These are phyloP conservation scores for Parnassius apollo DNA, from an alignment of 2,888 invertebrate genomes.

Conservation along the genomic window DNA sequence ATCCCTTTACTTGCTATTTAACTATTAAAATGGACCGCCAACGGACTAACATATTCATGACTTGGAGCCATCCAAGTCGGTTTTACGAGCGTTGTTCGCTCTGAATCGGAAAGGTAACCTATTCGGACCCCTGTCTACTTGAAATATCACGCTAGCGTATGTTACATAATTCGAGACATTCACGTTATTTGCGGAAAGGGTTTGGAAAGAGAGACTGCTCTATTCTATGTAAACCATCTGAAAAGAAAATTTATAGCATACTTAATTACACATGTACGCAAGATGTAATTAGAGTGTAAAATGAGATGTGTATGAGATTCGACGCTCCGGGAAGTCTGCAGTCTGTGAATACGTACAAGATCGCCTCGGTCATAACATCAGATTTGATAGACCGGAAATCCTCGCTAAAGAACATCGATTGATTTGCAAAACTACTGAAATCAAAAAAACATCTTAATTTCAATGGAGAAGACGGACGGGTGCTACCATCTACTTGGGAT, in stretches of 20 bases:
- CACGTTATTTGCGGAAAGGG: constrained; percentile 38
- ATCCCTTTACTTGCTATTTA: constrained; percentile 59
- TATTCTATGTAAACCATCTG: neutral
- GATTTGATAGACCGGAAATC: too few species aligned
- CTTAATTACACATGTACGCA: too few species aligned
- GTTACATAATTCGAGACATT: constrained; percentile 56
- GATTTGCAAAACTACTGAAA: too few species aligned
- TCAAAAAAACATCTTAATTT: too few species aligned
- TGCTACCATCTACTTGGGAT: too few species aligned
- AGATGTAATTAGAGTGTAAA: too few species aligned
- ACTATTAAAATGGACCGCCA: constrained; percentile 68
- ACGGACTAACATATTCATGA: constrained; percentile 74
- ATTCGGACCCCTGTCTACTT: constrained; percentile 56
- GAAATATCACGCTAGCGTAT: constrained; percentile 62
- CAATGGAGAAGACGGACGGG: too few species aligned
- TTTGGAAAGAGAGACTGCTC: constrained; percentile 13
- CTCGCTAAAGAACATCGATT: too few species aligned
- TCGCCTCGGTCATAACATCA: too few species aligned
- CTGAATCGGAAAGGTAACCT: constrained; percentile 71
- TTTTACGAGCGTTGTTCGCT: constrained; percentile 71
- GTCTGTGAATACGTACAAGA: too few species aligned
- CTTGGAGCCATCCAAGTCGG: constrained; percentile 65
- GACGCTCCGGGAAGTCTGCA: too few species aligned
- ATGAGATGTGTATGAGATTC: too few species aligned
- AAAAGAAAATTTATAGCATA: neutral